Percentiles rank a stretch among this genome's conserved stretches.
These are phyloP conservation scores for Nematolebias whitei DNA, from an alignment of 2,113 vertebrate genomes.

Conservation along the genomic window DNA sequence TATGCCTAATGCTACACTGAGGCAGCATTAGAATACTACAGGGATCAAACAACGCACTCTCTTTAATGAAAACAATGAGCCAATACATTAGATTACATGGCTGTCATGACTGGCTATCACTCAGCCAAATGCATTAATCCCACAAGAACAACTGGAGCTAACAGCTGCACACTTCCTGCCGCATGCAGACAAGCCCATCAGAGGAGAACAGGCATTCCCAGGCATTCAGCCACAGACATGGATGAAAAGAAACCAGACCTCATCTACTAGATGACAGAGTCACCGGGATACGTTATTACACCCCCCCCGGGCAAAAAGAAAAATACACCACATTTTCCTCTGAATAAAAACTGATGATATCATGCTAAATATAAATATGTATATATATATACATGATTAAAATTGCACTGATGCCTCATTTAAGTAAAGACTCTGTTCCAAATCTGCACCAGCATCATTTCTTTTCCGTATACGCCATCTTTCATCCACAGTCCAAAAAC, in stretches of 20 bases:
- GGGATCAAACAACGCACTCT: constrained; percentile 68
- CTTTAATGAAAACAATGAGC: constrained; percentile 76
- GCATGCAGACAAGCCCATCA: constrained; percentile 33
- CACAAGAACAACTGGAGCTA: constrained; percentile 65
- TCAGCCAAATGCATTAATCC: constrained; percentile 70
- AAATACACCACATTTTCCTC: too few species aligned
- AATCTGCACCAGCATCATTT: background rate
- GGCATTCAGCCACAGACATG: constrained; percentile 30
- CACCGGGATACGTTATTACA: constrained; percentile 9
- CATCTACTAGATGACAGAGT: constrained; percentile 37
- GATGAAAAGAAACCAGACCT: constrained; percentile 32
- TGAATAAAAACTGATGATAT: too few species aligned
- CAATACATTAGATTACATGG: constrained; percentile 64
- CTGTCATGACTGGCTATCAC: constrained; percentile 63
- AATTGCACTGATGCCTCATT: background rate
- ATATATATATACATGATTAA: too few species aligned
- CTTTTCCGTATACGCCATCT: too few species aligned
- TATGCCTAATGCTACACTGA: constrained; percentile 19
- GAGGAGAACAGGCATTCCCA: constrained; percentile 33
- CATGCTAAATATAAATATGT: too few species aligned
- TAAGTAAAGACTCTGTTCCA: background rate
- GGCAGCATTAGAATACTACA: constrained; percentile 30
- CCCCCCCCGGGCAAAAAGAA: too few species aligned
- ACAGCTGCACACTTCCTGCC: constrained; percentile 72
- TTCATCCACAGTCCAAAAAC: background rate